A percentile compares a stretch with the other conserved stretches of the same genome.
phyloP scores from a whole-genome alignment of 2,888 invertebrate genomes.

The Allophyes oxyacanthae region DNA sequence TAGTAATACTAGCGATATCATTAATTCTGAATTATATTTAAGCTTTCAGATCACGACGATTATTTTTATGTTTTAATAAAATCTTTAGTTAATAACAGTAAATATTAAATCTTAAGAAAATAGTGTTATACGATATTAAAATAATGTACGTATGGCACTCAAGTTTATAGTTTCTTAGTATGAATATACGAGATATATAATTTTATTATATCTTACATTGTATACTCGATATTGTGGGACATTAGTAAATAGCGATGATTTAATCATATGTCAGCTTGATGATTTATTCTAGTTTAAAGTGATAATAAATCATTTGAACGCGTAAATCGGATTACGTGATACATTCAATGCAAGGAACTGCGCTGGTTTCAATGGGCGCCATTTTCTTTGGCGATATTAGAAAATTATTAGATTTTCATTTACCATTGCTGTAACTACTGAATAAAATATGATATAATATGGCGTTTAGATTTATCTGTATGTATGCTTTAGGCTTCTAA shows the following conservation, averaged over 20 bases:
- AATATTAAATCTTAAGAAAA: slow-evolving; percentile 48
- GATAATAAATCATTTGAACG: background rate
- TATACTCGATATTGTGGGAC: slow-evolving; percentile 26
- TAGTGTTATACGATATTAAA: slow-evolving; percentile 39
- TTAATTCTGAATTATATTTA: slow-evolving; percentile 45
- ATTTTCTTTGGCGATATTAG: too few species aligned
- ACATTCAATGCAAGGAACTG: background rate
- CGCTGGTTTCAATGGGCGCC: background rate
- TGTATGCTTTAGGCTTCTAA: too few species aligned
- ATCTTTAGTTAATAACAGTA: slow-evolving; percentile 51
- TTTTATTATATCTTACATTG: slow-evolving; percentile 22
- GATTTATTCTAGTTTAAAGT: background rate
- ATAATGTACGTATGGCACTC: slow-evolving; percentile 59
- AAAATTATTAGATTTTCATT: too few species aligned
- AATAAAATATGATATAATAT: too few species aligned
- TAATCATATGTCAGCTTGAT: slow-evolving; percentile 11
- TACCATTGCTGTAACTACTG: too few species aligned
- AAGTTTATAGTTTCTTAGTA: slow-evolving; percentile 46
- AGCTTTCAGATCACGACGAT: slow-evolving; percentile 50
- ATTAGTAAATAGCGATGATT: slow-evolving; percentile 33
- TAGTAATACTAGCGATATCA: slow-evolving; percentile 39
- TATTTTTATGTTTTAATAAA: slow-evolving; percentile 43
- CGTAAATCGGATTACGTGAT: background rate
- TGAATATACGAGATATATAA: slow-evolving; percentile 19
- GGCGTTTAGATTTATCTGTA: too few species aligned